Evolutionary conservation across 1,140 invertebrate species (phyloP).

Genomic region (Lysiphlebus fabarum): DNA sequence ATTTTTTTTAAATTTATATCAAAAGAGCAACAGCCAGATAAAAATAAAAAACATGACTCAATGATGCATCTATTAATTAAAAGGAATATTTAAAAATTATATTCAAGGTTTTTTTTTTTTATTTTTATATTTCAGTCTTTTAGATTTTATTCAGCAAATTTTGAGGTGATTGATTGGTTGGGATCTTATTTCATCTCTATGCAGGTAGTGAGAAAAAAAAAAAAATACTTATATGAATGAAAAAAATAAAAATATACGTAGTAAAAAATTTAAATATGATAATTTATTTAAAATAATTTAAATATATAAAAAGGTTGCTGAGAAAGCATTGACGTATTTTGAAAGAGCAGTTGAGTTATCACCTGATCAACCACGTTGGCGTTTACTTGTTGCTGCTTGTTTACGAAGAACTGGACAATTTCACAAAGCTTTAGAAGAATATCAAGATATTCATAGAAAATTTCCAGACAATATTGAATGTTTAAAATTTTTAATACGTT

Average conservation of each 20-base stretch:
- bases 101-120: too few species aligned
- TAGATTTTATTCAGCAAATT: slow-evolving; percentile 84
- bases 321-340: slow-evolving; percentile 87
- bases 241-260: too few species aligned
- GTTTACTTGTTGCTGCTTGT: slow-evolving; percentile 81
- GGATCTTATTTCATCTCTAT: slow-evolving; percentile 89
- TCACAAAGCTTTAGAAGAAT: slow-evolving; percentile 76
- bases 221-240: not conserved
- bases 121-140: slow-evolving; percentile 63
- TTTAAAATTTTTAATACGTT: slow-evolving; percentile 77
- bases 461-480: slow-evolving; percentile 87
- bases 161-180: slow-evolving; percentile 87
- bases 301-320: slow-evolving; percentile 57
- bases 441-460: slow-evolving; percentile 72
- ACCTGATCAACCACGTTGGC: slow-evolving; percentile 81
- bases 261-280: not conserved
- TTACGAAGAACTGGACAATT: slow-evolving; percentile 80
- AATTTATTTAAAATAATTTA: not conserved
- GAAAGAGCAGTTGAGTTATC: slow-evolving; percentile 84
- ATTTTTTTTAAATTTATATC: slow-evolving; percentile 17
- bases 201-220: slow-evolving; percentile 57
- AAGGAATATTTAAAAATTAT: too few species aligned
- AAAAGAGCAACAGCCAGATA: too few species aligned
- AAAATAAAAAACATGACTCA: too few species aligned
- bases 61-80: too few species aligned